Evolutionary conservation across 92 coral and sea anemone species (phyloP), one percentile per base, ranked within the genome.

Genomic region (Isaurus tuberculatus): DNA sequence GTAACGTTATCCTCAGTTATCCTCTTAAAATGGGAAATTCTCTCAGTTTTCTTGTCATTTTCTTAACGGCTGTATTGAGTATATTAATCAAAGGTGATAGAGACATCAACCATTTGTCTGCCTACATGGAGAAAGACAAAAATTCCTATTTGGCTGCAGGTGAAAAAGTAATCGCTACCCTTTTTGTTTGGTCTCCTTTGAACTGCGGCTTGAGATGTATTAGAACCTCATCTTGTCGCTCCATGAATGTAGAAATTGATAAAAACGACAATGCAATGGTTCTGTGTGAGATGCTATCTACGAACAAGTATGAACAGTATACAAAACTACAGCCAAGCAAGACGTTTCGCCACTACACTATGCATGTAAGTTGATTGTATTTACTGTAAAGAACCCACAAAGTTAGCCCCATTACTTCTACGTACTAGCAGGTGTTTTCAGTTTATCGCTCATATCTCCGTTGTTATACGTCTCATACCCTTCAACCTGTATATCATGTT

Each of bases 241-340:
- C 66, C 1, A 16, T 23, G 11, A 60, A 60, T 60, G 30, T 60
- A 1, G 30, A 2, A 26, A n/a, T 11, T 58, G 28, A 22, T 14
- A 60, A 60, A 60, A 20, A 60, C 30, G 30, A 22, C 66, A 60
- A 60, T 25, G 65, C 11, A 6, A n/a, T 60, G 66, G 29, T 60
- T 8, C 31, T 60, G 29, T 60, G 66, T 60, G 66, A 60, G 13
- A 60, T 60, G 66, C 13, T 60, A 60, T 60, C 66, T 60, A 60
- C 66, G 2, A 60, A 60, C 66, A 60, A 60, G 66, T 22, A 60
- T 22, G 66, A 60, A n/a, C 28, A 22, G 20, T 60, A 29, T 22
- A 2, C 66, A 60, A 29, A 26, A 5, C 66, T 60, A 15, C 66
- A 22, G 14, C 31, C 66, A 60, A 60, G 66, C 28, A 25, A 60